phyloP scores from a whole-genome alignment of 2,113 vertebrate genomes.

The Psilopsiagon aymara region DNA sequence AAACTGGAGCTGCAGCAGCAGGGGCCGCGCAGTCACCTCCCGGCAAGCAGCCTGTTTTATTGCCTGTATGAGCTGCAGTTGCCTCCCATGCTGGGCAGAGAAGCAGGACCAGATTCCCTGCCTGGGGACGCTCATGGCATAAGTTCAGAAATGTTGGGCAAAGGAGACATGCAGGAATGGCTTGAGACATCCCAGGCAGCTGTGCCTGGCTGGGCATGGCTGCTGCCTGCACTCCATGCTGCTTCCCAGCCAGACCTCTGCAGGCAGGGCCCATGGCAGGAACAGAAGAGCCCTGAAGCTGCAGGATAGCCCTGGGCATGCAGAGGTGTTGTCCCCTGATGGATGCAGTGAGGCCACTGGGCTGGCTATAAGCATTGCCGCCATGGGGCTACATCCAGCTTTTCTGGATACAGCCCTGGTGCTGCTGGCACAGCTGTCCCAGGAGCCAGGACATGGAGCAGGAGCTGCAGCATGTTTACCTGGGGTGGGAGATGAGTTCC shows the following conservation, averaged over 20 bases:
- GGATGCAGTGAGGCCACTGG: not conserved
- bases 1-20: conserved; percentile 25
- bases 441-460: accelerated
- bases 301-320: accelerated
- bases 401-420: not conserved
- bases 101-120: not conserved
- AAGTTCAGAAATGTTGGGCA: not conserved
- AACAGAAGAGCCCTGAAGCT: not conserved
- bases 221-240: accelerated
- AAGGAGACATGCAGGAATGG: not conserved
- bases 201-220: not conserved
- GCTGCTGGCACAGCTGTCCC: not conserved
- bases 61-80: not conserved
- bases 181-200: not conserved
- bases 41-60: conserved; percentile 50
- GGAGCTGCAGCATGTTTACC: accelerated
- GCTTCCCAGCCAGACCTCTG: not conserved
- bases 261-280: not conserved
- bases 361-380: not conserved
- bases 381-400: not conserved
- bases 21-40: not conserved
- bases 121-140: not conserved
- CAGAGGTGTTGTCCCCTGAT: accelerated
- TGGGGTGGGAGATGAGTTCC: not conserved
- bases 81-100: conserved; percentile 18